These are phyloP conservation scores for Sarcophaga peregrina DNA, from an alignment of 1,140 invertebrate species.

Conservation along the genomic window DNA sequence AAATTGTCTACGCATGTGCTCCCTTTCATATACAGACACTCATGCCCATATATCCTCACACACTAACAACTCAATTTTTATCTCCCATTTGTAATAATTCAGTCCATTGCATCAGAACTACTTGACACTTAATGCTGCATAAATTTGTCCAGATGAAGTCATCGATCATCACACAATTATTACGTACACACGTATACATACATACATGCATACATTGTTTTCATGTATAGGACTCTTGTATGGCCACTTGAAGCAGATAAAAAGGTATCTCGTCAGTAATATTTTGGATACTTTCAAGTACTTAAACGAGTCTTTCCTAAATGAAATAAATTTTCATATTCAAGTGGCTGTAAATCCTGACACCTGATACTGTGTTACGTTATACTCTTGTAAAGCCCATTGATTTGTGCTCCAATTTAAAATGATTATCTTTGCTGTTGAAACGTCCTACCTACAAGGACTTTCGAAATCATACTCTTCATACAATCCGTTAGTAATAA, in stretches of 20 bases:
- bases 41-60: not conserved
- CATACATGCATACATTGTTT: no score
- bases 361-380: slow-evolving; percentile 19
- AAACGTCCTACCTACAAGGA: no score
- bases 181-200: not conserved
- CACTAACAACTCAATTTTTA: no score
- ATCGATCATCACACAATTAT: slow-evolving; percentile 39
- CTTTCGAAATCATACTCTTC: no score
- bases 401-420: no score
- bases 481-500: no score
- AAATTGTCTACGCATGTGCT: slow-evolving; percentile 41
- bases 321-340: no score
- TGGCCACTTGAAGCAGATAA: not conserved
- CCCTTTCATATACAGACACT: not conserved
- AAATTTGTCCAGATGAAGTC: slow-evolving; percentile 37
- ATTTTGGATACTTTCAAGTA: not conserved
- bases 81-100: no score
- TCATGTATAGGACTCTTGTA: not conserved
- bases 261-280: not conserved
- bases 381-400: not conserved
- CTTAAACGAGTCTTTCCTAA: no score
- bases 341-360: slow-evolving; percentile 25
- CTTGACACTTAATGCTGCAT: slow-evolving; percentile 3
- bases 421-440: no score
- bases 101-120: not conserved